Base-by-base conservation (phyloP, 2,888 invertebrate species). In the Rhagonycha fulva region DNA sequence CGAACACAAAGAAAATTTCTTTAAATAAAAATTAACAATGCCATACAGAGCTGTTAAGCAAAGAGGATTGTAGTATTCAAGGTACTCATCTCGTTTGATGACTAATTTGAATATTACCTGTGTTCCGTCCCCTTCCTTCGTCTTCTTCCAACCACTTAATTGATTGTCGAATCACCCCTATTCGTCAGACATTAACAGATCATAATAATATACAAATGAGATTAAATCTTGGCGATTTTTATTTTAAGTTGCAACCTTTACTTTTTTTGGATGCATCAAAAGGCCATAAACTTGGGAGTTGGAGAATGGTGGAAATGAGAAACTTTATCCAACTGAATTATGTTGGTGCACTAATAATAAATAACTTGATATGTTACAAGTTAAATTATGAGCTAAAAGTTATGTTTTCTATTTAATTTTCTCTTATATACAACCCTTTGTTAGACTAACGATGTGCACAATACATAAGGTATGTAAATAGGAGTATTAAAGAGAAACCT, bases 381-480 rank as follows among this genome's bases (percentile, higher is more conserved):
- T 66, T 66, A 66, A 66, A 66, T 66, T 66, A 66, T 66, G 63
- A 66, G 63, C 63, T 47, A 47, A 66, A 66, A 66, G 63, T 66
- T 26, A 66, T 66, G 63, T 66, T 66, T 66, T 66, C 63, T 66
- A 26, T 66, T 66, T 66, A 66, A 66, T 66, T 66, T 66, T 66
- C 63, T 66, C 63, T 66, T 66, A 66, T 66, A 68, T 30, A 70
- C 62, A 69, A 69, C 68, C 70, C 74, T 70, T 71, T 71, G 71
- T 75, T 71, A 68, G 66, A 70, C 63, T 72, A 70, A 70, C 71
- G 72, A 74, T 67, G 74, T 74, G 74, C 74, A 74, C 67, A 30
- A 32, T 73, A 72, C 75, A 82, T 77, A 80, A 80, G 79, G 80
- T 82, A 82, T 82, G 83, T 82, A 83, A 82, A 83, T 83, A 80